These are phyloP conservation scores for Sceloporus undulatus DNA, from an alignment of 2,113 vertebrate genomes.

Conservation along the genomic window DNA sequence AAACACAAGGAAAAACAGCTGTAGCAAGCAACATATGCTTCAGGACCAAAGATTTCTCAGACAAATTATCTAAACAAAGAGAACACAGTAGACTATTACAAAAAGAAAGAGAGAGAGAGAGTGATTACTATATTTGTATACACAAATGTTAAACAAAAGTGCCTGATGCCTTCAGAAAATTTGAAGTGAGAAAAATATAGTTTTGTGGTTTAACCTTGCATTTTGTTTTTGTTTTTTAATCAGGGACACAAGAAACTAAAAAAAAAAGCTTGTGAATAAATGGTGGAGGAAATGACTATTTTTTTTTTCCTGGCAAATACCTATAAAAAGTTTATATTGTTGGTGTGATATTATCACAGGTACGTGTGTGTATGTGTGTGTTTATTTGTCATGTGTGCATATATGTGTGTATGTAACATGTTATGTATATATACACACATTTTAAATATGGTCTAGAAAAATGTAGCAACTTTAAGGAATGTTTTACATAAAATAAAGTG, in stretches of 20 bases:
- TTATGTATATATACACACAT: constrained; percentile 62
- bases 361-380: constrained; percentile 64
- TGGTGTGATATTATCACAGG: constrained; percentile 78
- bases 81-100: constrained; percentile 74
- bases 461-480: constrained; percentile 81
- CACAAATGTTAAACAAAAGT: constrained; percentile 91
- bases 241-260: constrained; percentile 82
- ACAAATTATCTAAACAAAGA: constrained; percentile 82
- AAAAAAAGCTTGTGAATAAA: constrained; percentile 88
- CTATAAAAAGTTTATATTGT: constrained; percentile 81
- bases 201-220: constrained; percentile 84
- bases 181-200: constrained; percentile 77
- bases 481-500: constrained; percentile 80
- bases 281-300: constrained; percentile 84
- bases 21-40: constrained; percentile 81
- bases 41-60: constrained; percentile 95
- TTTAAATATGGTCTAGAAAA: constrained; percentile 78
- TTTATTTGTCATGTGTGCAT: constrained; percentile 26
- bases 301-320: constrained; percentile 79
- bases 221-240: constrained; percentile 79
- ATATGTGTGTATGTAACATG: constrained; percentile 58
- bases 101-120: constrained; percentile 60
- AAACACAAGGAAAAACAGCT: constrained; percentile 63
- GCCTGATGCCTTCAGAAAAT: constrained; percentile 89
- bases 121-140: constrained; percentile 87